Evolutionary conservation across 1,140 invertebrate species (phyloP).

Genomic region (Oncopeltus fasciatus): DNA sequence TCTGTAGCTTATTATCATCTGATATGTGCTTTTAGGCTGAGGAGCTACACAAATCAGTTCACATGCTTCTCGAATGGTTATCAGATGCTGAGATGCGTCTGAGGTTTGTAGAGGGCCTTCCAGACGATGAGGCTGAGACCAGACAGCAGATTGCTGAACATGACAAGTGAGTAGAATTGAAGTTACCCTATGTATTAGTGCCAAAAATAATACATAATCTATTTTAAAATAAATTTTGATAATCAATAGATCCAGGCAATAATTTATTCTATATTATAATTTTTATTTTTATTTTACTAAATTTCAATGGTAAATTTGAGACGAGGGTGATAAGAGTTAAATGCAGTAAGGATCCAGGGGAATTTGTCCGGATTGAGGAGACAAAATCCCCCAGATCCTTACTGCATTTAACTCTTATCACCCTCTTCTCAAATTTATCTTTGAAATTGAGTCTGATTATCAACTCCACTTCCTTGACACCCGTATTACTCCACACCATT

Average conservation of each 20-base stretch:
- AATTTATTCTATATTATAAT: not conserved
- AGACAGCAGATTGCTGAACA: slow-evolving; percentile 72
- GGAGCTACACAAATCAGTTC: slow-evolving; percentile 80
- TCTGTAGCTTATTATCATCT: too few species aligned
- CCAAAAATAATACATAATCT: not conserved
- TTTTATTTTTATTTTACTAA: not conserved
- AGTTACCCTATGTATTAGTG: not conserved
- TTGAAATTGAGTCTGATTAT: too few species aligned
- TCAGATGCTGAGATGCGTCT: slow-evolving; percentile 88
- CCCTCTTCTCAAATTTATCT: too few species aligned
- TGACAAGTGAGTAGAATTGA: slow-evolving; percentile 37
- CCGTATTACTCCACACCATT: too few species aligned
- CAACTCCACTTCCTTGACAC: too few species aligned
- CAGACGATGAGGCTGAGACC: slow-evolving; percentile 82
- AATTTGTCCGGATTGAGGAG: too few species aligned
- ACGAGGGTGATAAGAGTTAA: too few species aligned
- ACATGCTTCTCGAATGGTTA: slow-evolving; percentile 88
- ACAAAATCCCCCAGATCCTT: too few species aligned
- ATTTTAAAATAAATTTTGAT: not conserved
- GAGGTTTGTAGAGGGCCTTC: slow-evolving; percentile 68
- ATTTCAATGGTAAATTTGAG: too few species aligned
- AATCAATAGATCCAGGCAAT: not conserved
- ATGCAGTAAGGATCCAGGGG: too few species aligned
- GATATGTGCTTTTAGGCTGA: slow-evolving; percentile 57
- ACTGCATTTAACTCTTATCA: too few species aligned